phyloP scores from a whole-genome alignment of 1,140 invertebrate genomes.

The Grapholita molesta region DNA sequence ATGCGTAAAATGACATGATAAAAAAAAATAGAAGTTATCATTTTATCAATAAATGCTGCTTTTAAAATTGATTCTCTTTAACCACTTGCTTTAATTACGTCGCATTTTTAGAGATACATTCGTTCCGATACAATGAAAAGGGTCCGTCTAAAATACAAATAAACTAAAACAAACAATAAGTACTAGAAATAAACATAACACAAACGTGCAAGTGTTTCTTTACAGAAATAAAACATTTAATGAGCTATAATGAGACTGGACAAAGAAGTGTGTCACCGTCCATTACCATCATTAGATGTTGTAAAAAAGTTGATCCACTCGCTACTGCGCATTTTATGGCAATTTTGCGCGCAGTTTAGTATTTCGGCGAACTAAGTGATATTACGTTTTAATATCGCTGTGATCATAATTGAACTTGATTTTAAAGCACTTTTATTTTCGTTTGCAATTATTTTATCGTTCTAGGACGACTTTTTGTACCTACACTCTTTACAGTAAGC shows the following conservation, averaged over 20 bases:
- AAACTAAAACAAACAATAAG: too few species aligned
- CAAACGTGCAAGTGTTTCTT: neutral
- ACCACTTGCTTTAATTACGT: too few species aligned
- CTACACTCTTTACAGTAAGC: too few species aligned
- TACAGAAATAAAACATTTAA: neutral
- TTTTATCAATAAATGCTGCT: too few species aligned
- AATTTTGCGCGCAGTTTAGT: conserved; percentile 3
- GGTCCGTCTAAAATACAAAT: too few species aligned
- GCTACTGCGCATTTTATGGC: conserved; percentile 10
- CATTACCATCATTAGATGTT: neutral
- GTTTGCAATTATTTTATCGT: neutral
- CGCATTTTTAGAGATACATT: too few species aligned
- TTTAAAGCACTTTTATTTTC: neutral
- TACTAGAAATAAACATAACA: neutral
- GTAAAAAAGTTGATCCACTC: neutral
- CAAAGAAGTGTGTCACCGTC: neutral
- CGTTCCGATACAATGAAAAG: too few species aligned
- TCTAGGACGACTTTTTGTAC: too few species aligned
- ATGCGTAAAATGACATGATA: too few species aligned
- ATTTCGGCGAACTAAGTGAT: neutral
- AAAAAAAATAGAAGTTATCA: too few species aligned
- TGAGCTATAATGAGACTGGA: neutral
- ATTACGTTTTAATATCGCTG: neutral
- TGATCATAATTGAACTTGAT: neutral
- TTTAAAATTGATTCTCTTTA: too few species aligned